Base-by-base conservation (phyloP, 2,888 invertebrate genomes). In the Polydrusus cervinus region DNA sequence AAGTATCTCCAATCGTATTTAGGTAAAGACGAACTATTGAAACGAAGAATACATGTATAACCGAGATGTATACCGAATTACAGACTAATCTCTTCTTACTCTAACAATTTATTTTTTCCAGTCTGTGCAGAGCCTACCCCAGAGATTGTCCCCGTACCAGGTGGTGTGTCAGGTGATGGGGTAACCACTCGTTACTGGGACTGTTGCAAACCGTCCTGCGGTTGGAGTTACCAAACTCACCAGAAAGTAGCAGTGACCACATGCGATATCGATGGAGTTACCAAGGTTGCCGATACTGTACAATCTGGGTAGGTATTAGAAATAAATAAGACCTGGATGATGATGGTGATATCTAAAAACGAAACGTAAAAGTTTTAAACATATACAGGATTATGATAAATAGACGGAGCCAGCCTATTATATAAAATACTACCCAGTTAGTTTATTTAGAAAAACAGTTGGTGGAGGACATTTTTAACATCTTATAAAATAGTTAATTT, bases 111-210 rank as follows among this genome's bases (percentile, higher is more conserved):
- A 10, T 38, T 16, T 30, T 49, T 40, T 66, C 30, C 16, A 71
- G 71, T 57, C 16, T 45, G n/a, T 25, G 53, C 49, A 9, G 34
- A 73, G 16, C 7, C 20, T 9, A 45, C 69, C 11, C 76, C 75
- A 0, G 76, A 77, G 11, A 79, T 80, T 16, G 49, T 78, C 16
- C 78, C 78, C n/a, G 66, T 79, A n/a, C 55, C 43, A 6, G 78
- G 73, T 9, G 80, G 80, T 14, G 45, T 78, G 3, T 74, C 71
- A 11, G 80, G 80, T 0, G 55, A 47, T 16, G 80, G 79, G 34
- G 76, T 74, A 40, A 80, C 80, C 13, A 80, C 79, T 5, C 76
- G 79, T 25, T 80, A 80, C 67, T 80, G 80, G 80, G 80, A 80
- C 45, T 80, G 80, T 64, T 80, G 80, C 38, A 80, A 80, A 73